Percentiles rank a stretch among this genome's conserved stretches.
Evolutionary conservation across 2,888 invertebrate species (phyloP).

Genomic region (Clusia tigrina): DNA sequence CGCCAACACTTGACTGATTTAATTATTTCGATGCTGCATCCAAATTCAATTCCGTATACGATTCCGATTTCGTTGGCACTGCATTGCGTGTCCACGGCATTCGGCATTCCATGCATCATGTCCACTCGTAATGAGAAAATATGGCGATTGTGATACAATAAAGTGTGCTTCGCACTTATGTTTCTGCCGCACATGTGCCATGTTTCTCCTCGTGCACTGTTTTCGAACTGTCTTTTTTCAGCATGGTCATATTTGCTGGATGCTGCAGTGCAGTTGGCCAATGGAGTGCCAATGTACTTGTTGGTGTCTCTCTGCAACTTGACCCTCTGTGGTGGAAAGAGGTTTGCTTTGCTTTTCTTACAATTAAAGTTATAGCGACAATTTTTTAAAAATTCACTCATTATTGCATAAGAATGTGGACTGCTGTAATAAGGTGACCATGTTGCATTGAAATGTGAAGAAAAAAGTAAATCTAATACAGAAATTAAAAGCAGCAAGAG

Average conservation of each 20-base stretch:
- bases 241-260: background rate
- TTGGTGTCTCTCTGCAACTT: conserved; percentile 17
- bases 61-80: conserved; percentile 17
- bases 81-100: conserved; percentile 55
- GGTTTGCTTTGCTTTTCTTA: conserved; percentile 3
- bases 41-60: conserved; percentile 30
- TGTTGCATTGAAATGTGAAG: background rate
- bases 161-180: conserved; percentile 63
- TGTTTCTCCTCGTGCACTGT: background rate
- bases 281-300: conserved; percentile 21
- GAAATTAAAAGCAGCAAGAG: no score
- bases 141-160: conserved; percentile 64
- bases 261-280: conserved; percentile 8
- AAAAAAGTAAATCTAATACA: no score
- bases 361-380: conserved; percentile 55
- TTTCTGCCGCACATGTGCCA: conserved; percentile 41
- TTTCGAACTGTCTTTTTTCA: conserved; percentile 1
- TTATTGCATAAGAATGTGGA: conserved; percentile 45
- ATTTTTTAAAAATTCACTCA: conserved; percentile 54
- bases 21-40: conserved; percentile 56
- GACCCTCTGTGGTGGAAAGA: conserved; percentile 15
- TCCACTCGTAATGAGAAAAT: conserved; percentile 64
- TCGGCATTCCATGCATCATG: conserved; percentile 61
- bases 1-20: conserved; percentile 63
- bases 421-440: conserved; percentile 25